Percentiles rank a stretch among this genome's conserved stretches.
Conservation (phyloP, 1,140 invertebrate genomes). For the Zaprionus kolodkinae region DNA sequence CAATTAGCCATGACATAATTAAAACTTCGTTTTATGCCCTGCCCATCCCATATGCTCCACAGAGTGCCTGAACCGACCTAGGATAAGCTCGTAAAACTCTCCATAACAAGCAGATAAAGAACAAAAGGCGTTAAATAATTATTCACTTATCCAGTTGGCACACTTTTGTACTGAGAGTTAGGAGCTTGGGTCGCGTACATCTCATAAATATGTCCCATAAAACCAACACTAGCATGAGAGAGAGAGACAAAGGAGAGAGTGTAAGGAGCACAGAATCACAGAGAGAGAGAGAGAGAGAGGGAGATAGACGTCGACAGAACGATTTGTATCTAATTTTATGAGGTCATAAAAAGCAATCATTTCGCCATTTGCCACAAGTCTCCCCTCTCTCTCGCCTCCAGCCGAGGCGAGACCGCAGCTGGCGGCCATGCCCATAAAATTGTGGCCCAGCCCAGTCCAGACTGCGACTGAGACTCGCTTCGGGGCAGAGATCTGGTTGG, state of each 20-base stretch:
- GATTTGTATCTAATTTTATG: conserved; percentile 84
- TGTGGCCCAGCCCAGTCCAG: conserved; percentile 42
- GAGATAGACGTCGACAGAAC: conserved; percentile 76
- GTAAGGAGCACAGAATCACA: too few relatives aligned
- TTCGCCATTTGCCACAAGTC: conserved; percentile 73
- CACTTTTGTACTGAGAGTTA: conserved; percentile 48
- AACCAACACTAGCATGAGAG: conserved; percentile 31
- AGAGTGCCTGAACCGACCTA: conserved; percentile 14
- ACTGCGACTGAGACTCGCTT: not conserved
- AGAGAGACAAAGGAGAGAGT: not conserved
- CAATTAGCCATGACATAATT: conserved; percentile 37
- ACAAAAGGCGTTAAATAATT: conserved; percentile 78
- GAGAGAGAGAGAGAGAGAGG: conserved; percentile 14
- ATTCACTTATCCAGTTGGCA: conserved; percentile 78
- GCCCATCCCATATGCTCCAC: not conserved
- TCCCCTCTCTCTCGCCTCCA: conserved; percentile 1
- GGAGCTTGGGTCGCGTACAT: conserved; percentile 23
- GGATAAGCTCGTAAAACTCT: conserved; percentile 46
- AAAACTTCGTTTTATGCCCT: conserved; percentile 23
- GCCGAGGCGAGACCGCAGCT: conserved; percentile 60
- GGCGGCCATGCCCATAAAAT: conserved; percentile 68
- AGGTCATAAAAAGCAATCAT: conserved; percentile 84
- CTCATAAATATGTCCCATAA: conserved; percentile 46
- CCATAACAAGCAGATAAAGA: conserved; percentile 57
- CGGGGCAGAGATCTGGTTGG: conserved; percentile 22